Evolutionary conservation across 2,888 invertebrate species (phyloP).

Genomic region (Mermis nigrescens): DNA sequence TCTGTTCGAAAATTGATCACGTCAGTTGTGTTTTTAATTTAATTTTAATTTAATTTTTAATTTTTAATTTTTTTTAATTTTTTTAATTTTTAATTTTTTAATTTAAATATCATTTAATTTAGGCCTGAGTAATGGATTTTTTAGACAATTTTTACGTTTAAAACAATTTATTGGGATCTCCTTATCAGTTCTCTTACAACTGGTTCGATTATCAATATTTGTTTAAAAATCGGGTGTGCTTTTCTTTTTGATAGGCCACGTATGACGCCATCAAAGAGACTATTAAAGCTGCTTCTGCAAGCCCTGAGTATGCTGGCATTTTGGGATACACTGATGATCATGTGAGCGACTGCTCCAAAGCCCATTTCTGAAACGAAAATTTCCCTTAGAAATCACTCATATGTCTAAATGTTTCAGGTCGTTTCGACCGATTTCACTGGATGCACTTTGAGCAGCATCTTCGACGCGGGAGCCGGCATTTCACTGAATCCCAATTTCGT

Average conservation of each 20-base stretch:
- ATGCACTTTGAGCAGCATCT: slow-evolving; percentile 73
- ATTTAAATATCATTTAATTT: too few relatives aligned
- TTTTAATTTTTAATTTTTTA: too few relatives aligned
- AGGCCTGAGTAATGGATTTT: too few relatives aligned
- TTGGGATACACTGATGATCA: slow-evolving; percentile 77
- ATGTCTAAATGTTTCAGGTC: slow-evolving; percentile 44
- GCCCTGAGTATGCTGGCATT: slow-evolving; percentile 55
- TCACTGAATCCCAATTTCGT: slow-evolving; percentile 80
- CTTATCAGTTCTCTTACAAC: too few relatives aligned
- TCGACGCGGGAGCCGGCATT: slow-evolving; percentile 91
- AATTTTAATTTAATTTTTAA: too few relatives aligned
- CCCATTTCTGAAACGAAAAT: background rate
- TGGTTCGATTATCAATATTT: background rate
- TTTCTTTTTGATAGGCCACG: slow-evolving; percentile 46
- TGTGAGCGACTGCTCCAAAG: background rate
- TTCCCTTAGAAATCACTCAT: background rate
- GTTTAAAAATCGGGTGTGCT: background rate
- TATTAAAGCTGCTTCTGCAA: slow-evolving; percentile 59
- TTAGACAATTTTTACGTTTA: too few relatives aligned
- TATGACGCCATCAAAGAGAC: slow-evolving; percentile 75
- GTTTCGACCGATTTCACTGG: slow-evolving; percentile 89
- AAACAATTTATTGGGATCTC: too few relatives aligned
- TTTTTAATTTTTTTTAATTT: too few relatives aligned
- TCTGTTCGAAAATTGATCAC: too few relatives aligned
- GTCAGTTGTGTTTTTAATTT: too few relatives aligned